Percentiles rank a stretch among this genome's conserved stretches.
Conservation (phyloP, 2,797 vertebrate species). For the Rhodeus uyekii region DNA sequence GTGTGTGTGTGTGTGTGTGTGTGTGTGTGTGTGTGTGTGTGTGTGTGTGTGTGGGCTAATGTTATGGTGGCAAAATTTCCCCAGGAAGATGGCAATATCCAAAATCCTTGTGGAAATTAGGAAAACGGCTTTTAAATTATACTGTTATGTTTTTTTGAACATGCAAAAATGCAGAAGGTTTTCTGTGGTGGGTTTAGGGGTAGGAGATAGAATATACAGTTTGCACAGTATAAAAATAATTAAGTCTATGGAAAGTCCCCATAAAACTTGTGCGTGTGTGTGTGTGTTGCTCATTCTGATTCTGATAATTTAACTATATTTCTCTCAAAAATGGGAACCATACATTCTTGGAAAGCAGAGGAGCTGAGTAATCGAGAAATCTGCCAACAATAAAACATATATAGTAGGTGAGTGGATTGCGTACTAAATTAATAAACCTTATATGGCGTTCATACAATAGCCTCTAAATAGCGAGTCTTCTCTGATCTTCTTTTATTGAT, state of each 20-base stretch:
- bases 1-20: too few species aligned
- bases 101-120: too few species aligned
- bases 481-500: background rate
- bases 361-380: background rate
- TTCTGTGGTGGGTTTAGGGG: background rate
- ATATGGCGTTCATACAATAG: background rate
- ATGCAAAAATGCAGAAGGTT: background rate
- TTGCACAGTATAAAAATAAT: too few species aligned
- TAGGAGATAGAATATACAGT: too few species aligned
- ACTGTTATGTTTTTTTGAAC: background rate
- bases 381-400: background rate
- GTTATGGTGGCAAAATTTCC: too few species aligned
- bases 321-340: conserved; percentile 7
- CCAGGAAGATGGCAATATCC: too few species aligned
- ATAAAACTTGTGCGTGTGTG: background rate
- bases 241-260: too few species aligned
- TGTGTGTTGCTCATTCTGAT: background rate
- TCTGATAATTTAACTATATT: background rate
- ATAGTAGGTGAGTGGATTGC: background rate
- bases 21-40: too few species aligned
- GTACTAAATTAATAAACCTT: background rate
- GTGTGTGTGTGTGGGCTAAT: too few species aligned
- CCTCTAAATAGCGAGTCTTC: background rate
- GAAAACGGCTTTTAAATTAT: background rate
- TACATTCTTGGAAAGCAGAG: background rate